Conservation (phyloP, 30 jellyfish, hydroid and myxozoan species). For the Aurelia sp. region DNA sequence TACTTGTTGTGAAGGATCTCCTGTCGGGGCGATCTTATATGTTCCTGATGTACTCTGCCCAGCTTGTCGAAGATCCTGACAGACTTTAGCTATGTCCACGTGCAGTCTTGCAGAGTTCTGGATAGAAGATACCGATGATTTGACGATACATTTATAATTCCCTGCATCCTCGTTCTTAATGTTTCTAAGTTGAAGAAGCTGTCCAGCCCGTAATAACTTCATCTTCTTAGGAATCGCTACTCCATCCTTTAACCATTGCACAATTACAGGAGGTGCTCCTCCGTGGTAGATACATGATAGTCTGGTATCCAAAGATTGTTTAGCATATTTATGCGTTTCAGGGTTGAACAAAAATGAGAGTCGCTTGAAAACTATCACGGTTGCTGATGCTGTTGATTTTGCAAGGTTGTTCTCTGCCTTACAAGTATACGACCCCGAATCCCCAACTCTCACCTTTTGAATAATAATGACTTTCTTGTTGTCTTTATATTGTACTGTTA, state of each 20-base stretch:
- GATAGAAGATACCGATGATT: neutral
- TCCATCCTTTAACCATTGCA: constrained; percentile 15
- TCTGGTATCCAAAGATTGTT: neutral
- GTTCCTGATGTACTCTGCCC: constrained; percentile 7
- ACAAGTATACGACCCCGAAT: constrained; percentile 10
- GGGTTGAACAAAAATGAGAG: neutral
- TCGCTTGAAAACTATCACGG: neutral
- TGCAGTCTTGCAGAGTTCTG: neutral
- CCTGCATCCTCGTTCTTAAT: constrained; percentile 12
- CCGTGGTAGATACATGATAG: constrained; percentile 4
- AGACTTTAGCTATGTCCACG: neutral
- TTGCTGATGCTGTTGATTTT: neutral
- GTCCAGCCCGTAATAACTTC: neutral
- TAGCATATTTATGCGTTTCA: neutral
- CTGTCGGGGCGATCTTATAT: constrained; percentile 1
- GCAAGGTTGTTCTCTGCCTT: constrained; percentile 9
- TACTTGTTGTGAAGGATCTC: constrained; percentile 4
- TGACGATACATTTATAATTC: neutral
- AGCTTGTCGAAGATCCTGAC: neutral
- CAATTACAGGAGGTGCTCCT: constrained; percentile 9
- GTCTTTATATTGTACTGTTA: neutral
- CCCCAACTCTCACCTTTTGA: neutral
- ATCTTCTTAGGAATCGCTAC: neutral
- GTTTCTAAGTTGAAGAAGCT: neutral
- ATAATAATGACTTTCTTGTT: neutral